These are phyloP conservation scores for Bombus ignitus DNA, from an alignment of 1,140 invertebrate genomes.

Conservation along the genomic window DNA sequence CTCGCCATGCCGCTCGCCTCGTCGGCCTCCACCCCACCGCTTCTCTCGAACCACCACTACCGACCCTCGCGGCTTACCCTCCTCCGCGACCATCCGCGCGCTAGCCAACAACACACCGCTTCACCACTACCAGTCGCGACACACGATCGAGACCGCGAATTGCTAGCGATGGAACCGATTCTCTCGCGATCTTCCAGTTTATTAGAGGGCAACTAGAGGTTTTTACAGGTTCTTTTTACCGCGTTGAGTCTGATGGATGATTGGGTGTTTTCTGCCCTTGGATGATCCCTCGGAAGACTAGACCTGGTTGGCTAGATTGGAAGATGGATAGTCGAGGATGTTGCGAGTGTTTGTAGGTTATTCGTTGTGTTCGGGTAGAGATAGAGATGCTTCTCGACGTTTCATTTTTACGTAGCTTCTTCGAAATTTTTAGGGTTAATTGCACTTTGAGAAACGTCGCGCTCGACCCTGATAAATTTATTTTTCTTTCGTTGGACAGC, in stretches of 20 bases:
- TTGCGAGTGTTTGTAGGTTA: neutral
- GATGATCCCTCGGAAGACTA: neutral
- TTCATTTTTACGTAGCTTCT: too few species aligned
- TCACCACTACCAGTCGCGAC: constrained; percentile 63
- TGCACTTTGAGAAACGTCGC: too few species aligned
- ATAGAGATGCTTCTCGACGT: neutral
- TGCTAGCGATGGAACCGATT: constrained; percentile 27
- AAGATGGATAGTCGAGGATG: neutral
- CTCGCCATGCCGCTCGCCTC: constrained; percentile 16
- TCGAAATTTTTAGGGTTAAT: neutral
- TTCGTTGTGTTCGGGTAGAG: too few species aligned
- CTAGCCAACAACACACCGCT: constrained; percentile 19
- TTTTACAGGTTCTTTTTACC: neutral
- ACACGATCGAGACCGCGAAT: constrained; percentile 45
- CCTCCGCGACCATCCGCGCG: constrained; percentile 10
- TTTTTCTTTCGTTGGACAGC: too few species aligned
- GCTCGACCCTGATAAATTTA: too few species aligned
- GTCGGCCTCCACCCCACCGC: neutral
- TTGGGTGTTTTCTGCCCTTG: neutral
- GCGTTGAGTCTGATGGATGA: neutral
- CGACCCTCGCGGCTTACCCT: constrained; percentile 32
- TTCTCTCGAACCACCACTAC: constrained; percentile 14
- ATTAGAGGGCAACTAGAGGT: neutral
- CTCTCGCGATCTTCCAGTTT: neutral
- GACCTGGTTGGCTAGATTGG: neutral